Base-by-base conservation (phyloP, 2,113 vertebrate species). In the Centropristis striata region DNA sequence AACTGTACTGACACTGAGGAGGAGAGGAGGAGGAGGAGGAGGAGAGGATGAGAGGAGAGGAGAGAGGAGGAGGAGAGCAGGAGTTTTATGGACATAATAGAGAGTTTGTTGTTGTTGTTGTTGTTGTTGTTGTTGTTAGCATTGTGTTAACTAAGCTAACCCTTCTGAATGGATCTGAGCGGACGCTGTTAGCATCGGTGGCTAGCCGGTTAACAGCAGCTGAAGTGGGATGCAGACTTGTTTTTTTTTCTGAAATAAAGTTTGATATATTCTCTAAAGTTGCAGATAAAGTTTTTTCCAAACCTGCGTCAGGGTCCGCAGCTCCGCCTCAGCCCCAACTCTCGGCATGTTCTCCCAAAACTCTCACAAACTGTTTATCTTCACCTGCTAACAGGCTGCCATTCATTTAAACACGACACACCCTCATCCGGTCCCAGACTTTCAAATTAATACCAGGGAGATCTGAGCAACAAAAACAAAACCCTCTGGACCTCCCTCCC, bases 1-100 rank as follows among this genome's bases (percentile, higher is more conserved):
- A 80, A 6, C 44, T 71, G 82, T 95, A 95, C 2, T 66, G 69
- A 83, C 93, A 95, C 95, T 95, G 72, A 6, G 70, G 27, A 9
- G 10, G 20, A 1, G 51, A 9, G 16, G 11, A 2, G 39, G 37
- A 1, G 11, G 5, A 4, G 8, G 1, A 8, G 36, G 41, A 18
- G 47, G 4, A 15, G 25, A 20, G 12, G 23, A 13, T n/a, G n/a
- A n/a, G n/a, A n/a, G 14, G 23, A 12, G 27, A 20, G 10, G 20
- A 4, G n/a, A 11, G 12, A 9, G 20, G 4, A 13, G 16, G 20
- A 21, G 12, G 21, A 41, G 1, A 11, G 9, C 37, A 32, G 6
- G 2, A 8, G 32, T 32, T 32, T 4, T 6, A 32, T 32, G 32
- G 32, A 32, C 41, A 39, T 12, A 2, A 42, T 12, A 4, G 13